phyloP scores from a whole-genome alignment of 2,888 invertebrate genomes.

The Coelinius sp. region DNA sequence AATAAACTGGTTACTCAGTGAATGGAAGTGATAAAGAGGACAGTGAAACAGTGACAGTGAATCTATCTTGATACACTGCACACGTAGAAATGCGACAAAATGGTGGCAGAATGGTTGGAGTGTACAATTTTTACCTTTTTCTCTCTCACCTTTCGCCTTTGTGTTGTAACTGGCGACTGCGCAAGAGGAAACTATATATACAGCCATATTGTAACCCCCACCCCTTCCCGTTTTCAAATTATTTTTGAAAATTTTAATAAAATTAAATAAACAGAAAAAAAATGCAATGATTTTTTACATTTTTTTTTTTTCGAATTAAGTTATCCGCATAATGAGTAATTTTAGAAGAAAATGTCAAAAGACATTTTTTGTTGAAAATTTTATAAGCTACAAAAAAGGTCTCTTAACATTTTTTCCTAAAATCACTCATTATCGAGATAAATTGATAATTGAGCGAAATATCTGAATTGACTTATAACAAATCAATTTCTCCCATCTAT shows the following conservation, averaged over 20 bases:
- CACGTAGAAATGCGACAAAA: conserved; percentile 58
- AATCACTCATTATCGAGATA: too few relatives aligned
- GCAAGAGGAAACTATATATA: not conserved
- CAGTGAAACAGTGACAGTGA: conserved; percentile 13
- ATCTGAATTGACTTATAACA: too few relatives aligned
- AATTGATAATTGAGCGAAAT: too few relatives aligned
- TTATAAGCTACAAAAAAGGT: too few relatives aligned
- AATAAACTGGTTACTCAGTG: not conserved
- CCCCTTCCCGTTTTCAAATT: not conserved
- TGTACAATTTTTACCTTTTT: conserved; percentile 38
- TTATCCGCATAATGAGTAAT: too few relatives aligned
- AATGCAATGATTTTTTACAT: not conserved
- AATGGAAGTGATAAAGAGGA: conserved; percentile 2
- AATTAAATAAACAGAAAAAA: too few relatives aligned
- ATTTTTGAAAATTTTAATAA: too few relatives aligned
- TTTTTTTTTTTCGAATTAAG: not conserved
- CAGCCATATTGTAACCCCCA: not conserved
- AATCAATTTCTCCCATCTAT: too few relatives aligned
- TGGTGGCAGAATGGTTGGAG: conserved; percentile 46
- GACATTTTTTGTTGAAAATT: not conserved
- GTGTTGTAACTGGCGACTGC: conserved; percentile 40
- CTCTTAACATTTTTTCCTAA: too few relatives aligned
- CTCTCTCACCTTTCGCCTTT: conserved; percentile 44
- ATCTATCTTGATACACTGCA: conserved; percentile 46
- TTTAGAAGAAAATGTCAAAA: not conserved